Base-by-base conservation (phyloP, 2,888 invertebrate species). In the Melolontha melolontha region DNA sequence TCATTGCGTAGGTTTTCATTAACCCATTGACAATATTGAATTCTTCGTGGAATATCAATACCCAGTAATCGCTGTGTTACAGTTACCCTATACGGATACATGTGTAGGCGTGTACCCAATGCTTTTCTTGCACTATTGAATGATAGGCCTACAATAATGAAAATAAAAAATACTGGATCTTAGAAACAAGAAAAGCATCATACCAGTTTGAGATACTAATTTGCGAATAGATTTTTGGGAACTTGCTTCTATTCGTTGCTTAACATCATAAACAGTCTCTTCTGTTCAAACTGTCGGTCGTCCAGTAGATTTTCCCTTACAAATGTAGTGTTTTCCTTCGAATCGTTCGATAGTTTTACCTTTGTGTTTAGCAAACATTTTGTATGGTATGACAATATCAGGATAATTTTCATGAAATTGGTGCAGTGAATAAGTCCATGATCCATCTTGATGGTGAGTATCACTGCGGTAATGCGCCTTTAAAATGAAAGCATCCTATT, bases 381-480 rank as follows among this genome's bases (percentile, higher is more conserved):
- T 47, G 14, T 47, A 47, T 14, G 47, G 14, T 1, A 47, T 16
- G 47, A 47, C 42, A 11, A n/a, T n/a, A n/a, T 8, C 42, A 42
- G 42, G 42, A 42, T 11, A 42, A 42, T 42, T 42, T 42, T 42
- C 42, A 42, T n/a, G 42, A 42, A 14, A 47, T 47, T n/a, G n/a
- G n/a, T 16, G 1, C 17, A 47, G 17, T 47, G 14, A 47, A 47
- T 5, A 47, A 14, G 47, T 47, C 14, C 5, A 47, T 17, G 14
- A 47, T 14, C 12, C 14, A 47, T 14, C 47, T 47, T 17, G 8
- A 7, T 16, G 47, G 17, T 47, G 47, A 1, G 14, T 47, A 5
- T 17, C 17, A 14, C 47, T 47, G 0, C 47, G 47, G n/a, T 11
- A 5, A 42, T 11, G 42, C 7, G n/a, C 42, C 12, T 42, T 42